These are phyloP conservation scores for Thyatira batis DNA, from an alignment of 2,888 invertebrate genomes.

Conservation along the genomic window DNA sequence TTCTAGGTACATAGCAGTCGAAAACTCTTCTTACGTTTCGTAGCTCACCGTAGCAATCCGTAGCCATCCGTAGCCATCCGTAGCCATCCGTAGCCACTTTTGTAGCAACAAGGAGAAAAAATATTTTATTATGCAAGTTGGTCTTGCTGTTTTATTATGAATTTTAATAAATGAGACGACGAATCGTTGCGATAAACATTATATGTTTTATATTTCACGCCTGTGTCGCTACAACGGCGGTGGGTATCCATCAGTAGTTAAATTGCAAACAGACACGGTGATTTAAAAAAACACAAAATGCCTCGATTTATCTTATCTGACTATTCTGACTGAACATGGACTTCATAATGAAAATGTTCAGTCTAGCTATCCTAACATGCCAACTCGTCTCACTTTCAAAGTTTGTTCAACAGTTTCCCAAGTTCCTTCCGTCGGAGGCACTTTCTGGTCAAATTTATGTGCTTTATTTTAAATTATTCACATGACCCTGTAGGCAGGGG, in stretches of 20 bases:
- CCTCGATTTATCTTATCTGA: slow-evolving; percentile 3
- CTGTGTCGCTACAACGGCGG: no score
- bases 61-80: background rate
- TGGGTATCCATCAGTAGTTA: no score
- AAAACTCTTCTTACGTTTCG: no score
- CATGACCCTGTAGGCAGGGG: slow-evolving; percentile 22
- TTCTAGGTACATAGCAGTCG: background rate
- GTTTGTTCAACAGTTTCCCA: slow-evolving; percentile 29
- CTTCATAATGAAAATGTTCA: background rate
- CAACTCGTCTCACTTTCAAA: slow-evolving; percentile 30
- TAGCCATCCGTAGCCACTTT: no score
- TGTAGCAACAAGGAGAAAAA: no score
- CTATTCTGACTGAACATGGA: background rate
- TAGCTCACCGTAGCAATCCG: background rate
- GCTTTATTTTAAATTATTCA: slow-evolving; percentile 40
- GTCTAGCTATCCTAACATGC: slow-evolving; percentile 18
- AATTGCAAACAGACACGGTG: background rate
- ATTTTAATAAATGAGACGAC: no score
- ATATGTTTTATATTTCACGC: no score
- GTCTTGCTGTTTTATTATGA: no score
- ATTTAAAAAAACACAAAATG: background rate
- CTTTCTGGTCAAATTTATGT: slow-evolving; percentile 37
- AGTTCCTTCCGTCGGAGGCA: slow-evolving; percentile 20
- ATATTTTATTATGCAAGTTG: no score
- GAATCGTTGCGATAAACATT: no score